Evolutionary conservation across 2,797 vertebrate species (phyloP), one percentile per base, ranked within the genome.

Genomic region (Microctenopoma lineatum): DNA sequence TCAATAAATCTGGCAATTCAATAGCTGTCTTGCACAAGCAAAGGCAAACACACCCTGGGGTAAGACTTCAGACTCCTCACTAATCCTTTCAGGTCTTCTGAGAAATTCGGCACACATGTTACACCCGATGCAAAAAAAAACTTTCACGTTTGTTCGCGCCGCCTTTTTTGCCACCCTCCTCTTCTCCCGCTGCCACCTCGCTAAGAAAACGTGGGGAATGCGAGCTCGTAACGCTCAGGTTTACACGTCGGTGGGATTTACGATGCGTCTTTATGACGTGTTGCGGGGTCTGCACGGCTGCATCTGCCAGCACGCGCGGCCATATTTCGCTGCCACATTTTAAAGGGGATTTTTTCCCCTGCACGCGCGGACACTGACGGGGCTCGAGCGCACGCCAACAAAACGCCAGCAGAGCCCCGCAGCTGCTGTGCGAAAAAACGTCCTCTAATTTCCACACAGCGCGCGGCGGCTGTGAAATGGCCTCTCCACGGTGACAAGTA

Each of bases 1-100:
- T 76, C 60, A 68, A 60, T 59, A 82, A 83, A 83, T 72, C 72
- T 73, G 76, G 55, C 41, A n/a, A 57, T 57, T 66, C 42, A 69
- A 51, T 46, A 27, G 38, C 21, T 16, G 66, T 60, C 39, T 26
- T 18, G 63, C 57, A 54, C 11, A 1, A 16, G 21, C 25, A 0
- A 13, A 62, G 13, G 64, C 42, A 41, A 59, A 64, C 66, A 48
- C 16, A 7, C 5, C 12, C 18, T 9, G 9, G 6, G 32, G 41
- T n/a, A 9, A 14, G 48, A 67, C 63, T 62, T 57, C 13, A 44
- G 14, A 50, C 38, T 41, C 52, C 68, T 42, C 1, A 26, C 18
- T 25, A 25, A 38, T 29, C 54, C 2, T 7, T 47, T 12, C 15
- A 5, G 26, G 12, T 44, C 55, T 38, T 51, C 15, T 39, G 44